phyloP scores from a whole-genome alignment of 2,888 invertebrate species.

The Cataglyphis rosenhaueri region DNA sequence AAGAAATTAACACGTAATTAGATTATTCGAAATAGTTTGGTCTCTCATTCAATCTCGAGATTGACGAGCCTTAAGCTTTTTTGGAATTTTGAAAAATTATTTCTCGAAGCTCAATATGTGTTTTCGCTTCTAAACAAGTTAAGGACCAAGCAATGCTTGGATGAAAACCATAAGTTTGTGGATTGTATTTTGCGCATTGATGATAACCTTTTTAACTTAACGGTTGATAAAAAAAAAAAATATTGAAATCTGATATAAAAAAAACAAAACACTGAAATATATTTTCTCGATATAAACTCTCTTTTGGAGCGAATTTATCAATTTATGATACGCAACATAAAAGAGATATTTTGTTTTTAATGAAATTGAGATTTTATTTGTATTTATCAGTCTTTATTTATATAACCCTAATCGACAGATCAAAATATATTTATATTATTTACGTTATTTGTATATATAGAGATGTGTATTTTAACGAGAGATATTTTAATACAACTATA shows the following conservation, averaged over 20 bases:
- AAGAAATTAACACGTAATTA: constrained; percentile 37
- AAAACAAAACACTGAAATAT: constrained; percentile 15
- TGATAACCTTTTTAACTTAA: constrained; percentile 20
- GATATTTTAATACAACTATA: constrained; percentile 52
- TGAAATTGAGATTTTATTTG: not conserved
- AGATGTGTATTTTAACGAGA: constrained; percentile 56
- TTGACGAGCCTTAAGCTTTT: not conserved
- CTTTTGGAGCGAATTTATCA: not conserved
- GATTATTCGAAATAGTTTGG: constrained; percentile 40
- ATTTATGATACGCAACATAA: not conserved
- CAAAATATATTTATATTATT: constrained; percentile 80
- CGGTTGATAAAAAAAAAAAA: not conserved
- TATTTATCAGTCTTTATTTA: constrained; percentile 82
- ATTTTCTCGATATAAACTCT: not conserved
- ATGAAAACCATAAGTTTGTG: not conserved
- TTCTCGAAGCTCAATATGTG: not conserved
- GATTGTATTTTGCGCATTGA: not conserved
- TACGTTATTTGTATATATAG: constrained; percentile 65
- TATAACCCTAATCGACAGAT: constrained; percentile 78
- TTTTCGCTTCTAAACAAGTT: not conserved
- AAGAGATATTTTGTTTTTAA: not conserved
- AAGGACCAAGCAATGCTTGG: not conserved
- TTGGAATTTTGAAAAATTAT: not conserved
- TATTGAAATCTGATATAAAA: not conserved
- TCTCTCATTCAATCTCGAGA: constrained; percentile 21